These are phyloP conservation scores for Tricholaema leucomelas DNA, from an alignment of 2,113 vertebrate species.

Conservation along the genomic window DNA sequence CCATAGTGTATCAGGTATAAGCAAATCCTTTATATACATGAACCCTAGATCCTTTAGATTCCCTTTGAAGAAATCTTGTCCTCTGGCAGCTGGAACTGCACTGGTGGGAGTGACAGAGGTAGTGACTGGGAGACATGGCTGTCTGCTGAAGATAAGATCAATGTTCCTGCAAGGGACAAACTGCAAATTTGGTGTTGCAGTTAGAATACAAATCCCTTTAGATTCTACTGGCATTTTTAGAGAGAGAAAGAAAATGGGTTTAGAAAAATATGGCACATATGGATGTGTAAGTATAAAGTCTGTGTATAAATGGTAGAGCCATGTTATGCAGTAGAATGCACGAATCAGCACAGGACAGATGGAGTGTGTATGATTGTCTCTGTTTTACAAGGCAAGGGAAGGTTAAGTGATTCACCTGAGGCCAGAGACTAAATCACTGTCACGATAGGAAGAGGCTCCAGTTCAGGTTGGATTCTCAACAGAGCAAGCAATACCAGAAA, in stretches of 20 bases:
- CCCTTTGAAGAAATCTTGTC: constrained; percentile 63
- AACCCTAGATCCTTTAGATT: constrained; percentile 54
- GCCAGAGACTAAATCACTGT: constrained; percentile 10
- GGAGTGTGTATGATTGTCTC: background rate
- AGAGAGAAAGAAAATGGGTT: background rate
- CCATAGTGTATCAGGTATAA: constrained; percentile 50
- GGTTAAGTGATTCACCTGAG: background rate
- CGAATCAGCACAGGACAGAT: background rate
- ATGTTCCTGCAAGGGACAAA: constrained; percentile 37
- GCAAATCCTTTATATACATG: constrained; percentile 51
- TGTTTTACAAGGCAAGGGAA: background rate
- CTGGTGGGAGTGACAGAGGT: constrained; percentile 35
- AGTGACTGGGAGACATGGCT: constrained; percentile 55
- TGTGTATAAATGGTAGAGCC: background rate
- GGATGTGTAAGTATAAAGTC: background rate
- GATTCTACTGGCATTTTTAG: background rate
- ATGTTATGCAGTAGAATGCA: background rate
- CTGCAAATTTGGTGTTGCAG: constrained; percentile 10
- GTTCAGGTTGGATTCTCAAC: background rate
- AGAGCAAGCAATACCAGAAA: background rate
- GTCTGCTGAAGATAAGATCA: constrained; percentile 60
- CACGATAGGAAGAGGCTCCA: background rate
- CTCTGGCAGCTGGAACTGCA: constrained; percentile 47
- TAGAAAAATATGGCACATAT: background rate
- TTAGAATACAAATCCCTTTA: constrained; percentile 1